Conservation (phyloP, 2,113 vertebrate genomes). For the Ovibos moschatus region DNA sequence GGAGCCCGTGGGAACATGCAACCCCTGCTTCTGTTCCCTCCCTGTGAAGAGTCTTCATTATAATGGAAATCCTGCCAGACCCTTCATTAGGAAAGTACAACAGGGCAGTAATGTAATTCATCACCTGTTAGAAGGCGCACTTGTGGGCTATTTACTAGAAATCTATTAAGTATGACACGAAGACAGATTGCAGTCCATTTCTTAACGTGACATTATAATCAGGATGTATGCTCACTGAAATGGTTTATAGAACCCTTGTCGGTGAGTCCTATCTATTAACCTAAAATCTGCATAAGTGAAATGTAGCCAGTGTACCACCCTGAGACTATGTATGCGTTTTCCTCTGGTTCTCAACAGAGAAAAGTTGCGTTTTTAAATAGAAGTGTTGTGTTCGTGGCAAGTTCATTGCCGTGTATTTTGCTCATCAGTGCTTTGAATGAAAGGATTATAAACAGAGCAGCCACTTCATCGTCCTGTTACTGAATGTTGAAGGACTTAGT, state of each 20-base stretch:
- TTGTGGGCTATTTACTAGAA: constrained; percentile 77
- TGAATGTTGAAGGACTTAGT: constrained; percentile 20
- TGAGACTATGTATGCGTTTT: constrained; percentile 31
- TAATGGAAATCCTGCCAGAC: constrained; percentile 70
- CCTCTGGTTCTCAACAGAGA: neutral
- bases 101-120: constrained; percentile 68
- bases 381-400: constrained; percentile 31
- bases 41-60: constrained; percentile 15
- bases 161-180: constrained; percentile 80
- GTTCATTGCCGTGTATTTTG: constrained; percentile 31
- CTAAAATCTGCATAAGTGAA: constrained; percentile 58
- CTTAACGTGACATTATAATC: constrained; percentile 78
- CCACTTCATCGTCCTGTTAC: neutral
- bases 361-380: constrained; percentile 8
- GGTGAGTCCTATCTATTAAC: constrained; percentile 62
- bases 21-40: neutral
- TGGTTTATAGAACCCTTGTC: constrained; percentile 71
- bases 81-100: constrained; percentile 69
- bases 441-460: neutral
- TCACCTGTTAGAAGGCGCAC: constrained; percentile 70
- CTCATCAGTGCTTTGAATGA: neutral
- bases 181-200: constrained; percentile 79
- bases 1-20: neutral
- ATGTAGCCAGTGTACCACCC: neutral
- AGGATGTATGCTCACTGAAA: constrained; percentile 75